Percentiles rank a stretch among this genome's conserved stretches.
Evolutionary conservation across 2,888 invertebrate genomes (phyloP).

Genomic region (Aspidapion aeneum): DNA sequence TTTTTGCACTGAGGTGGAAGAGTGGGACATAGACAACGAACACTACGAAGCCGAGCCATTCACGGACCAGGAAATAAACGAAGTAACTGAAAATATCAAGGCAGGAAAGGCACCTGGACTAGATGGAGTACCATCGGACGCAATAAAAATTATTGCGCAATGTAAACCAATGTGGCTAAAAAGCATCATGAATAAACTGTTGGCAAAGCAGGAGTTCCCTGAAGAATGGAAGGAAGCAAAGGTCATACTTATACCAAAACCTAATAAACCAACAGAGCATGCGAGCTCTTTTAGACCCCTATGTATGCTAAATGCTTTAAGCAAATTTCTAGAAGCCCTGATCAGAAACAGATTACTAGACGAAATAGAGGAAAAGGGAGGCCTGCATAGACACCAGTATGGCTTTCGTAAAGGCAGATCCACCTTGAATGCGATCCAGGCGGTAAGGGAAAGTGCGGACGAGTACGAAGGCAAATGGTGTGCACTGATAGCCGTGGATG

Average conservation of each 20-base stretch:
- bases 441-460: too few species aligned
- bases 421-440: too few species aligned
- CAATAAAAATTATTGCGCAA: slow-evolving; percentile 4
- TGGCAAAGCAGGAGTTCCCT: slow-evolving; percentile 15
- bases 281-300: too few species aligned
- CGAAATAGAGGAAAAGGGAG: too few species aligned
- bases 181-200: slow-evolving; percentile 3
- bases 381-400: too few species aligned
- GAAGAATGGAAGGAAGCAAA: slow-evolving; percentile 19
- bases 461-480: too few species aligned
- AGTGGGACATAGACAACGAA: neutral
- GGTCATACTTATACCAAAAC: neutral
- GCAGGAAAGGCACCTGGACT: slow-evolving; percentile 16
- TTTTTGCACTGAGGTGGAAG: slow-evolving; percentile 4
- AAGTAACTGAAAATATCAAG: slow-evolving; percentile 9
- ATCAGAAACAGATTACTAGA: too few species aligned
- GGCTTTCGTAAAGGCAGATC: too few species aligned
- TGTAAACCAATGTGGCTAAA: neutral
- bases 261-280: neutral
- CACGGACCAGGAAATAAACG: slow-evolving; percentile 8
- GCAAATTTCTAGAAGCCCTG: too few species aligned
- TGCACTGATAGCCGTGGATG: too few species aligned
- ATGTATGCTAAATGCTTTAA: too few species aligned
- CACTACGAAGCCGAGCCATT: neutral
- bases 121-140: slow-evolving; percentile 16